Base-by-base conservation (phyloP, 2,113 vertebrate species). In the Brachirus orientalis region DNA sequence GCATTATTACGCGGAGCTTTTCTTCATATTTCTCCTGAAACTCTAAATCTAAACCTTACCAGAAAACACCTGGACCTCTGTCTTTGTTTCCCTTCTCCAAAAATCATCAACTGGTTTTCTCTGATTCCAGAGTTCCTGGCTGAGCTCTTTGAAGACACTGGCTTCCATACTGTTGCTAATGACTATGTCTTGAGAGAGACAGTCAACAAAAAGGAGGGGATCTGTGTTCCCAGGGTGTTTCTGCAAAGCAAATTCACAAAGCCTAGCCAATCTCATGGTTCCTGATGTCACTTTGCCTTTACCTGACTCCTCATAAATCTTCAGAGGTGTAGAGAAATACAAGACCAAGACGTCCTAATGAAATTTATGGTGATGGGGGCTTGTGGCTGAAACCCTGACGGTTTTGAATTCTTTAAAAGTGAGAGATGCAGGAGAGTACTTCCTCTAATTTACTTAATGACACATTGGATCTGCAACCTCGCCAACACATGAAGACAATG, bases 201-300 rank as follows among this genome's bases (percentile, higher is more conserved):
- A 0, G 94, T 98, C 62, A 99, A 99, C 62, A 97, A 95, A 82
- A 99, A 97, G 76, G 96, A 98, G 88, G 95, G 95, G 17, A 86
- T 99, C 5, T 78, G 93, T 76, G 97, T 98, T 43, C 94, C 95
- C 1, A 88, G 98, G 56, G 94, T 99, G 50, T 99, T 99, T 79
- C 92, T 99, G 70, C 98, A 99, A 90, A 94, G 96, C 92, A 99
- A 96, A 83, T 98, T 97, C 86, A 90, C 64, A 37, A 99, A 96
- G 74, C 89, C 91, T 8, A 3, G 17, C n/a, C 63, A 61, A n/a
- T 48, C 51, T 35, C 45, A 72, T 18, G 38, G 43, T 62, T 64
- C 53, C 60, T 79, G 75, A 83, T 9, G 71, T 40, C n/a, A 11
- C 53, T 2, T 7, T 5, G 10, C 0, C 6, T 37, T 36, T 7